Percentiles rank a stretch among this genome's conserved stretches.
phyloP scores from a whole-genome alignment of 2,888 invertebrate species.

The Eugnorisma glareosa region DNA sequence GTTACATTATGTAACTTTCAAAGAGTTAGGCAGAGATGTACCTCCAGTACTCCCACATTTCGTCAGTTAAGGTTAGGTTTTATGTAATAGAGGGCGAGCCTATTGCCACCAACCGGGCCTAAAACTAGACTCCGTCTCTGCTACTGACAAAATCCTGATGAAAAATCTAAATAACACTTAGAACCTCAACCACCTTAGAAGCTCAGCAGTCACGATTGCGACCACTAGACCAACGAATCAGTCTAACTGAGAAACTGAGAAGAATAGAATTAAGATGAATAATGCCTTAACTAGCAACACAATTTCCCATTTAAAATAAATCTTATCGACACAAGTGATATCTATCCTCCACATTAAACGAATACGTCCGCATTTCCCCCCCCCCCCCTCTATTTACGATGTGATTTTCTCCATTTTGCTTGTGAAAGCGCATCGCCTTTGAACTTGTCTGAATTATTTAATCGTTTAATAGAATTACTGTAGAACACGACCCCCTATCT shows the following conservation, averaged over 20 bases:
- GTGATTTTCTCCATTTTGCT: constrained; percentile 88
- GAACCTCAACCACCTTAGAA: no score
- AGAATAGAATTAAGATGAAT: neutral
- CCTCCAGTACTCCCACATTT: neutral
- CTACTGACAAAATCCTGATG: neutral
- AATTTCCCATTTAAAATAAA: neutral
- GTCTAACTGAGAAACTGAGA: no score
- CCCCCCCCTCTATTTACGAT: constrained; percentile 80
- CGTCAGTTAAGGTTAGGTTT: neutral
- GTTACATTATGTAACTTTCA: no score
- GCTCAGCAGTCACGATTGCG: neutral
- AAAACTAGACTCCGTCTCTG: neutral
- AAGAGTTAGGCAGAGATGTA: neutral
- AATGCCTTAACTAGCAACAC: neutral
- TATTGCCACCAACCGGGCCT: neutral
- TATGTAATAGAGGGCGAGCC: neutral
- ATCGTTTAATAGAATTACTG: constrained; percentile 89
- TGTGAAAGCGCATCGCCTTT: constrained; percentile 89
- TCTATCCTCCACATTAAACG: constrained; percentile 72
- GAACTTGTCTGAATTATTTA: constrained; percentile 89
- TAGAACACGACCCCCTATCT: constrained; percentile 81
- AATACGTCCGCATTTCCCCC: constrained; percentile 81
- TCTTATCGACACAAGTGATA: constrained; percentile 67
- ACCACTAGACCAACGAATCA: no score
- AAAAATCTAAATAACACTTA: neutral